Conservation (phyloP, 2,797 vertebrate genomes). For the Pseudochirops cupreus region DNA sequence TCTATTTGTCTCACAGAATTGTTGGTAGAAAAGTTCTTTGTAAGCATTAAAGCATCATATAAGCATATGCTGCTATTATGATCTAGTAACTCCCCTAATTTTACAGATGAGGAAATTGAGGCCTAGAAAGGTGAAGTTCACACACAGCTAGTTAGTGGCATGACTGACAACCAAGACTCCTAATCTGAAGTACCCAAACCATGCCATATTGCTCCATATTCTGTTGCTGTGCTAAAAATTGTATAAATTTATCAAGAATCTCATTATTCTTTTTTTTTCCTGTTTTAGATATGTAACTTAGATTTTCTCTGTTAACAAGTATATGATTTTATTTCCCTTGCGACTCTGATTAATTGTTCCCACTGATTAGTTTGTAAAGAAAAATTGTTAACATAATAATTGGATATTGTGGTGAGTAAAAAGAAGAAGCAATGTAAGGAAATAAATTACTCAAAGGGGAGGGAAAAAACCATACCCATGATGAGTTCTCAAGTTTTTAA, state of each 20-base stretch:
- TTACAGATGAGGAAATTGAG: neutral
- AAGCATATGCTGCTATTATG: neutral
- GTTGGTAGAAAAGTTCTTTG: neutral
- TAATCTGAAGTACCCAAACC: neutral
- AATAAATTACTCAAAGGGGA: conserved; percentile 43
- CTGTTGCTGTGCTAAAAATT: conserved; percentile 13
- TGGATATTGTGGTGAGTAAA: conserved; percentile 37
- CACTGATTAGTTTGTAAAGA: neutral
- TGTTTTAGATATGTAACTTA: conserved; percentile 26
- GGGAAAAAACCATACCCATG: conserved; percentile 21
- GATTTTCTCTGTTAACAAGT: conserved; percentile 36
- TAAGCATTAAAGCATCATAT: neutral
- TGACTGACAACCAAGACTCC: neutral
- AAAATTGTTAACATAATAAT: conserved; percentile 46
- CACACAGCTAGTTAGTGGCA: neutral
- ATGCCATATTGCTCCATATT: neutral
- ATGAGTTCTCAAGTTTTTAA: conserved; percentile 29
- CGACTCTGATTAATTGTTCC: conserved; percentile 12
- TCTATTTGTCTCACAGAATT: neutral
- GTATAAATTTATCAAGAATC: neutral
- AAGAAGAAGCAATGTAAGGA: neutral
- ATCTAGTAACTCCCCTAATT: neutral
- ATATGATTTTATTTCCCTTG: conserved; percentile 31
- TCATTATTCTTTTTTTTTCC: neutral
- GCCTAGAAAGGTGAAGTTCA: neutral